These are phyloP conservation scores for Lineus longissimus DNA, from an alignment of 1,140 invertebrate species.

Conservation along the genomic window DNA sequence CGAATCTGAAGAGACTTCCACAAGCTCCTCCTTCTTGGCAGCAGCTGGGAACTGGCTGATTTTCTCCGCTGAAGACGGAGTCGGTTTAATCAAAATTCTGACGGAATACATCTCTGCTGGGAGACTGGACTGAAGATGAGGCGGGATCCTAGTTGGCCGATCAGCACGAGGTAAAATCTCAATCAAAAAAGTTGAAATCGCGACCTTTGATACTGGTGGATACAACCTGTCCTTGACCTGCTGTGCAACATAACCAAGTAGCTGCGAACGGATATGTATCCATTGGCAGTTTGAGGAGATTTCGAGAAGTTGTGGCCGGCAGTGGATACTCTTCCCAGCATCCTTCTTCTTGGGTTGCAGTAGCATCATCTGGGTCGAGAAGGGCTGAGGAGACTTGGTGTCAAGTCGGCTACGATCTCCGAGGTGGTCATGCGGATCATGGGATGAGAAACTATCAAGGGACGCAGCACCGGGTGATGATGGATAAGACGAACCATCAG, in stretches of 20 bases:
- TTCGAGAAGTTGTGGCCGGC: constrained; percentile 29
- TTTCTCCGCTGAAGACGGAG: neutral
- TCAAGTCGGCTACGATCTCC: neutral
- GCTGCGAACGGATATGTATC: constrained; percentile 32
- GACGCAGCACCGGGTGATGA: neutral
- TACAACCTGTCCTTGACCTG: constrained; percentile 18
- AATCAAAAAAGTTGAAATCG: constrained; percentile 31
- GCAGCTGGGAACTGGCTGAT: neutral
- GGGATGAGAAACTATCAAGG: neutral
- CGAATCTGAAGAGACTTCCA: no score
- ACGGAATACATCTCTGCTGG: constrained; percentile 38
- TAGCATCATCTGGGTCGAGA: neutral
- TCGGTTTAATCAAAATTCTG: constrained; percentile 25
- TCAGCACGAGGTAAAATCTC: constrained; percentile 38
- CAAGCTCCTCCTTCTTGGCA: no score
- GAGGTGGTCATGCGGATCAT: neutral
- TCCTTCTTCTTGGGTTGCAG: neutral
- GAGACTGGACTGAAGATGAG: constrained; percentile 36
- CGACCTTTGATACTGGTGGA: constrained; percentile 27
- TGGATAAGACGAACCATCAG: neutral
- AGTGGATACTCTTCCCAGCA: neutral
- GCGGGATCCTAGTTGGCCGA: constrained; percentile 38
- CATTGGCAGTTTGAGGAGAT: constrained; percentile 44
- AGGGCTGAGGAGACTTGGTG: neutral
- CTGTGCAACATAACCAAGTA: constrained; percentile 34